Conservation (phyloP, 2,113 vertebrate genomes). For the Dermatemys mawii region DNA sequence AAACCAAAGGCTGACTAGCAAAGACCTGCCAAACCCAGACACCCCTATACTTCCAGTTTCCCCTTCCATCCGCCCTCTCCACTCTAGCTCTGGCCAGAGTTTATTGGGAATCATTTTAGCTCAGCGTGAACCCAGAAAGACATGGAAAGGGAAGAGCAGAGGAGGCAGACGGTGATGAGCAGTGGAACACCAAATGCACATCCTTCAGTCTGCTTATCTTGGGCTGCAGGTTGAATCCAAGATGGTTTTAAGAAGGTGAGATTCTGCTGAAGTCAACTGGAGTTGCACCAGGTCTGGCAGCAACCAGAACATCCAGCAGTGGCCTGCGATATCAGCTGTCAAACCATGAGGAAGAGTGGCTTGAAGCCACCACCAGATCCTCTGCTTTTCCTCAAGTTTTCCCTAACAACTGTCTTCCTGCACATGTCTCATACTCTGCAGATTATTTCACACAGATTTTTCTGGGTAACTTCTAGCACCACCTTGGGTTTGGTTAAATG, state of each 20-base stretch:
- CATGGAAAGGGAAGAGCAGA: not conserved
- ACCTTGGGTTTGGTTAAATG: not conserved
- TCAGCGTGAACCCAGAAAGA: not conserved
- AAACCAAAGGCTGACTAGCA: not conserved
- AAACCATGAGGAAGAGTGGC: not conserved
- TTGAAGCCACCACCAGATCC: not conserved
- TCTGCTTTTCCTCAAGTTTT: not conserved
- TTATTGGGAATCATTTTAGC: not conserved
- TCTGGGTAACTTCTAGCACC: not conserved
- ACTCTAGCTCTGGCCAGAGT: not conserved
- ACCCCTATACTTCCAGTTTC: no score
- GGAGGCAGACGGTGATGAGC: not conserved
- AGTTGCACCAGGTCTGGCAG: not conserved
- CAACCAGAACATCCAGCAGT: not conserved
- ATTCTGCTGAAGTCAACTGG: not conserved
- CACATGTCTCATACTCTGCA: not conserved
- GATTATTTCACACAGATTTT: not conserved
- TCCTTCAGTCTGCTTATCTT: not conserved
- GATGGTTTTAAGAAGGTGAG: not conserved
- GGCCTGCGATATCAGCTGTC: not conserved
- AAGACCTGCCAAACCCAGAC: no score
- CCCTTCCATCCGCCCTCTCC: not conserved
- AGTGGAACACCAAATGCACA: not conserved
- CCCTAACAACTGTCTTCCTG: not conserved
- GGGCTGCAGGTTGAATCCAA: not conserved